phyloP scores from a whole-genome alignment of 1,140 invertebrate genomes.

The Dolichoris vasculosae region DNA sequence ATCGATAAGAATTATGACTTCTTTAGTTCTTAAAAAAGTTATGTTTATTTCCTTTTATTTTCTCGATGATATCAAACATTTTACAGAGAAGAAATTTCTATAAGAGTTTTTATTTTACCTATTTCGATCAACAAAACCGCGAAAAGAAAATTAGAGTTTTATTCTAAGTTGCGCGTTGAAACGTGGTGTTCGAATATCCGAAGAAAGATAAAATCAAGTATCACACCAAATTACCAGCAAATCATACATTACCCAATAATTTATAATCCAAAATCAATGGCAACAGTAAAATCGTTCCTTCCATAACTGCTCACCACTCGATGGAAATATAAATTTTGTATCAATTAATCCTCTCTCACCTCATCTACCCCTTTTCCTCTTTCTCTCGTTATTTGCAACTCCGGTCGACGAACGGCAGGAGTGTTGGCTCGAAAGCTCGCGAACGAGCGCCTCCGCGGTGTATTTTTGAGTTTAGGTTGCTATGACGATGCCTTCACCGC shows the following conservation, averaged over 20 bases:
- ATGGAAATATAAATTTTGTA: constrained; percentile 1
- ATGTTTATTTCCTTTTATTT: too few relatives aligned
- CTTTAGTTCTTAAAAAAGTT: too few relatives aligned
- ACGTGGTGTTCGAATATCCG: too few relatives aligned
- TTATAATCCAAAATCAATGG: not conserved
- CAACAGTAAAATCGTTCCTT: not conserved
- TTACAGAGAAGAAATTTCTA: too few relatives aligned
- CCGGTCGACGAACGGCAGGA: constrained; percentile 18
- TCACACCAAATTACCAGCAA: not conserved
- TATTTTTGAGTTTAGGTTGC: constrained; percentile 67
- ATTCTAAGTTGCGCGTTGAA: too few relatives aligned
- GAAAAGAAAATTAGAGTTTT: too few relatives aligned
- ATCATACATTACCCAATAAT: not conserved
- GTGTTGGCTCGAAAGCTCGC: not conserved
- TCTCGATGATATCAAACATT: too few relatives aligned
- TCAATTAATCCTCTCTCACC: constrained; percentile 19
- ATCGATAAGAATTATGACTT: too few relatives aligned
- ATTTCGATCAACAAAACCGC: too few relatives aligned
- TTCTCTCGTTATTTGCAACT: not conserved
- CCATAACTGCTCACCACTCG: not conserved
- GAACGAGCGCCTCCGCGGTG: constrained; percentile 49
- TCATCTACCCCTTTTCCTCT: not conserved
- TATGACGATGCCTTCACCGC: constrained; percentile 58
- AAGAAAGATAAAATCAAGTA: too few relatives aligned
- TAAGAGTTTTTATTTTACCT: too few relatives aligned